A percentile compares a stretch with the other conserved stretches of the same genome.
phyloP scores from a whole-genome alignment of 1,140 invertebrate genomes.

The Trichonephila clavipes region DNA sequence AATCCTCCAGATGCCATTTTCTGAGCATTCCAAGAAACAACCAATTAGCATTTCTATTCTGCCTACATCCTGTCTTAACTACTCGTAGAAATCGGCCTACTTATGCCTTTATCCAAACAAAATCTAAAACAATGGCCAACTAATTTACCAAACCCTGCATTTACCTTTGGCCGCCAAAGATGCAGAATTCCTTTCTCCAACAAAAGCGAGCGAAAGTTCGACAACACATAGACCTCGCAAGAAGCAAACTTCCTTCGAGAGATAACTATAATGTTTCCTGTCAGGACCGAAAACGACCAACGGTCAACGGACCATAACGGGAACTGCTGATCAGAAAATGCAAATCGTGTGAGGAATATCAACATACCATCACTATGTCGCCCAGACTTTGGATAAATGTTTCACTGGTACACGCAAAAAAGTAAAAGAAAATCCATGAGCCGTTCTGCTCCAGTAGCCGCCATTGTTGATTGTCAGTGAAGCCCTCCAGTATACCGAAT shows the following conservation, averaged over 20 bases:
- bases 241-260: not conserved
- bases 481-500: not conserved
- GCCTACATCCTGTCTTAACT: too few species aligned
- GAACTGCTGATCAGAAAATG: not conserved
- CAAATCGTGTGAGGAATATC: slow-evolving; percentile 1
- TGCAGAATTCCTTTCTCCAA: too few species aligned
- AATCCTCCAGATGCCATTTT: too few species aligned
- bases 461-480: slow-evolving; percentile 24
- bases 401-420: slow-evolving; percentile 44
- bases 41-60: too few species aligned
- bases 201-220: not conserved
- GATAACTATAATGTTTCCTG: not conserved
- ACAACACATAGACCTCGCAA: not conserved
- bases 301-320: slow-evolving; percentile 33
- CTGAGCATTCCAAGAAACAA: too few species aligned
- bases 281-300: not conserved
- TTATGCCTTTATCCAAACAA: too few species aligned
- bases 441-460: slow-evolving; percentile 44
- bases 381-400: slow-evolving; percentile 7
- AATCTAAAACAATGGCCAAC: too few species aligned
- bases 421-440: not conserved
- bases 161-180: too few species aligned
- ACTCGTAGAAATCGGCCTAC: too few species aligned
- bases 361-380: slow-evolving; percentile 27
- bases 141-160: too few species aligned